Evolutionary conservation across 2,888 invertebrate genomes (phyloP).

Genomic region (Seira ritae): DNA sequence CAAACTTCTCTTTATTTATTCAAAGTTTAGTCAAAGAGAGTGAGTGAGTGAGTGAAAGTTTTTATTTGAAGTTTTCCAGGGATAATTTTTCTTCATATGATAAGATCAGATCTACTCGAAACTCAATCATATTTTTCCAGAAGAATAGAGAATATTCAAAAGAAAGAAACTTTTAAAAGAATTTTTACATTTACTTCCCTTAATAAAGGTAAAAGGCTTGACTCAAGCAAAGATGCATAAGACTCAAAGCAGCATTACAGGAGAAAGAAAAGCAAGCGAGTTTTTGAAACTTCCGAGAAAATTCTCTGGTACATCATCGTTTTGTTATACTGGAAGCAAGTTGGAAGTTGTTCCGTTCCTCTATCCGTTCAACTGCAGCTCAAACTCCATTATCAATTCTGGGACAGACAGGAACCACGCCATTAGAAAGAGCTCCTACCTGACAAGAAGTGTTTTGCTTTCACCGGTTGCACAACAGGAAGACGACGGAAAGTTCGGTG

Average conservation of each 20-base stretch:
- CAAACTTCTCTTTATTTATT: too few relatives aligned
- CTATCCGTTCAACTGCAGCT: not conserved
- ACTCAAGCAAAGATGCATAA: constrained; percentile 55
- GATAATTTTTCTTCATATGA: not conserved
- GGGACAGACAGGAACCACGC: not conserved
- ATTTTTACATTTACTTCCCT: constrained; percentile 2
- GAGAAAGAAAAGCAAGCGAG: constrained; percentile 17
- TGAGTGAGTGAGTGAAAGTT: too few relatives aligned
- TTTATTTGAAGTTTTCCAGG: constrained; percentile 9
- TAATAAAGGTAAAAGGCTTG: too few relatives aligned
- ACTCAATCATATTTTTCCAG: constrained; percentile 39
- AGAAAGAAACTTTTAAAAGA: constrained; percentile 42
- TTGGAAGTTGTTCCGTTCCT: too few relatives aligned
- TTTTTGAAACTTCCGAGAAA: constrained; percentile 20
- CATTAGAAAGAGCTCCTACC: constrained; percentile 29
- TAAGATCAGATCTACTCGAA: constrained; percentile 28
- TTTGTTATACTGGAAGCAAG: not conserved
- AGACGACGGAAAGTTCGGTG: not conserved
- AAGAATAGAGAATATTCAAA: constrained; percentile 35
- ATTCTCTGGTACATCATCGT: constrained; percentile 33
- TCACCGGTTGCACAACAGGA: constrained; percentile 49
- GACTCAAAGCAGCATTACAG: constrained; percentile 52
- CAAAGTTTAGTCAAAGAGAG: too few relatives aligned
- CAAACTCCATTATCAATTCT: not conserved
- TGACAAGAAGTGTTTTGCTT: constrained; percentile 43